Conservation (phyloP, 2,888 invertebrate species). For the Acronicta aceris region DNA sequence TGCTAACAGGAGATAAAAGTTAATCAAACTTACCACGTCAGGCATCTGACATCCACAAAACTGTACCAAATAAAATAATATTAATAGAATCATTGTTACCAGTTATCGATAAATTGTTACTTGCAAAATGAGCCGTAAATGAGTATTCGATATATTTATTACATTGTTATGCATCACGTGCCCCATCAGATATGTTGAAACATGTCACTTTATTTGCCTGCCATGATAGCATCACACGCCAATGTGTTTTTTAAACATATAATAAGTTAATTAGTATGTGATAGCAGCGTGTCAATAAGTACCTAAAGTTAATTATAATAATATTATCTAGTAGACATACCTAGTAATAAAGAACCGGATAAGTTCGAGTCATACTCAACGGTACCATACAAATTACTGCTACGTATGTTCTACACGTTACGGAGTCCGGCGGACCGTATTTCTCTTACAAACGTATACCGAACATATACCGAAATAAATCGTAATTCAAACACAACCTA, state of each 20-base stretch:
- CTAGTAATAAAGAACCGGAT: too few relatives aligned
- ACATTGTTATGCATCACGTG: slow-evolving; percentile 39
- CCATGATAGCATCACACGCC: slow-evolving; percentile 37
- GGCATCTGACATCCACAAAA: slow-evolving; percentile 25
- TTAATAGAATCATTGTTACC: slow-evolving; percentile 48
- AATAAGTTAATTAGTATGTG: slow-evolving; percentile 25
- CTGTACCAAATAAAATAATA: slow-evolving; percentile 47
- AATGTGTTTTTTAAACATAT: slow-evolving; percentile 29
- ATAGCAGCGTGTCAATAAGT: slow-evolving; percentile 7
- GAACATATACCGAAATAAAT: too few relatives aligned
- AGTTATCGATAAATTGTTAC: neutral
- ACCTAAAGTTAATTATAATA: neutral
- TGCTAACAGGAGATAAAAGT: too few relatives aligned
- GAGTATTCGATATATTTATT: slow-evolving; percentile 13
- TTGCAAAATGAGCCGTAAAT: slow-evolving; percentile 19
- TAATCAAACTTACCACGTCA: slow-evolving; percentile 47
- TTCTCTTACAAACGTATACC: too few relatives aligned
- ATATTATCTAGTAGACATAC: too few relatives aligned
- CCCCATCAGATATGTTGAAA: slow-evolving; percentile 42
- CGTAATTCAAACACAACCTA: too few relatives aligned
- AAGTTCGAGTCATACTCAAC: too few relatives aligned
- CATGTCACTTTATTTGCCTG: slow-evolving; percentile 40
- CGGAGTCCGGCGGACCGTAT: too few relatives aligned
- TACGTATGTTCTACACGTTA: too few relatives aligned
- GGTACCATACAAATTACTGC: too few relatives aligned